Base-by-base conservation (phyloP, 2,113 vertebrate species). In the Trematomus loennbergii region DNA sequence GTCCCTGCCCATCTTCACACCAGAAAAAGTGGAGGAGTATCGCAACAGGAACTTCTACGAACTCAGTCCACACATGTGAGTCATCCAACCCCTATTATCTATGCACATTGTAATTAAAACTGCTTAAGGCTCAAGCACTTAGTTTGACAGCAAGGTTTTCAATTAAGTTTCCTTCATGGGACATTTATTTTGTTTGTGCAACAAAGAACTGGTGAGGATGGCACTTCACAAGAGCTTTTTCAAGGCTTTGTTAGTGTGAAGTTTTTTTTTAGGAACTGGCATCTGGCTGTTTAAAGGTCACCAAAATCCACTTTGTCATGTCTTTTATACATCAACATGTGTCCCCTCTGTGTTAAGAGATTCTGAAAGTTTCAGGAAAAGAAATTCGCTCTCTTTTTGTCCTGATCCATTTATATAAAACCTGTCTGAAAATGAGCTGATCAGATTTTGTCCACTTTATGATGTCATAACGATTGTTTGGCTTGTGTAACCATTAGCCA, bases 31-130 rank as follows among this genome's bases (percentile, higher is more conserved):
- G 84, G 98, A 99, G 92, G 98, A 99, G 83, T 99, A 99, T 88
- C 96, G 98, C 89, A 99, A 99, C 90, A 96, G 98, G 85, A 99
- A 99, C 94, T 99, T 99, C 76, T 99, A 99, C 77, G 98, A 99
- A 84, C 96, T 99, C 83, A 98, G 97, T 89, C 98, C 98, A 88
- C 98, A 99, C 94, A 97, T 99, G 98, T 99, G 92, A 99, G 98
- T 98, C 64, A 54, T 8, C 11, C 20, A 36, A 54, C 1, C 0
- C 2, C 7, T 4, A 0, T 12, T 52, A 8, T 67, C 15, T 22
- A 33, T 48, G 48, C 18, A n/a, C 9, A 58, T n/a, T 10, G 50
- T 12, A 17, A 29, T 29, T n/a, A 2, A 33, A 10, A 40, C 36
- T 15, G 25, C n/a, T 58, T 25, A 13, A 58, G 12, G 64, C 71